A percentile compares a stretch with the other conserved stretches of the same genome.
These are phyloP conservation scores for Conops quadrifasciatus DNA, from an alignment of 2,888 invertebrate species.

Conservation along the genomic window DNA sequence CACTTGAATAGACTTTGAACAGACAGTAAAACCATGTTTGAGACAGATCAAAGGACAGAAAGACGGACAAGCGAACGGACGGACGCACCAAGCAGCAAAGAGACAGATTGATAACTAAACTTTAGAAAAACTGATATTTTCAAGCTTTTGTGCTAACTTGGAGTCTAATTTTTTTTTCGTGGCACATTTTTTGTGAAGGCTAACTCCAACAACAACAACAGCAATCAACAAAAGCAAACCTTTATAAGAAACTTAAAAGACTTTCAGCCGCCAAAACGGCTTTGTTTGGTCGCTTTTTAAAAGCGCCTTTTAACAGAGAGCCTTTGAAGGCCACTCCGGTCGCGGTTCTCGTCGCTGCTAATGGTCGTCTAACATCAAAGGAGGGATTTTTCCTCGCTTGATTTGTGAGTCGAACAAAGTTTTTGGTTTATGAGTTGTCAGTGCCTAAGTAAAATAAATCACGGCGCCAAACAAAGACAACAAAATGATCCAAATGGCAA, in stretches of 20 bases:
- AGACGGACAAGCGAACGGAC: conserved; percentile 16
- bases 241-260: conserved; percentile 29
- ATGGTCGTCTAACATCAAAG: background rate
- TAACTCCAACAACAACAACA: background rate
- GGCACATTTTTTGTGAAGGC: background rate
- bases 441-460: conserved; percentile 21
- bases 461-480: background rate
- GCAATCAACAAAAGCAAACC: no score
- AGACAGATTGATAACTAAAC: conserved; percentile 11
- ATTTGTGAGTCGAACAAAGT: conserved; percentile 23
- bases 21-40: no score
- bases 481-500: no score
- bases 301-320: background rate
- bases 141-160: background rate
- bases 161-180: no score
- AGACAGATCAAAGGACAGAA: conserved; percentile 8
- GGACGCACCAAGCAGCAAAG: conserved; percentile 9
- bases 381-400: conserved; percentile 30
- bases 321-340: background rate
- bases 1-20: conserved; percentile 31
- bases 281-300: conserved; percentile 26
- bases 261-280: conserved; percentile 22
- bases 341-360: background rate
- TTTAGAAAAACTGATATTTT: conserved; percentile 10
- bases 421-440: conserved; percentile 33